A percentile compares a stretch with the other conserved stretches of the same genome.
These are phyloP conservation scores for Ceyx cyanopectus DNA, from an alignment of 2,113 vertebrate genomes.

Conservation along the genomic window DNA sequence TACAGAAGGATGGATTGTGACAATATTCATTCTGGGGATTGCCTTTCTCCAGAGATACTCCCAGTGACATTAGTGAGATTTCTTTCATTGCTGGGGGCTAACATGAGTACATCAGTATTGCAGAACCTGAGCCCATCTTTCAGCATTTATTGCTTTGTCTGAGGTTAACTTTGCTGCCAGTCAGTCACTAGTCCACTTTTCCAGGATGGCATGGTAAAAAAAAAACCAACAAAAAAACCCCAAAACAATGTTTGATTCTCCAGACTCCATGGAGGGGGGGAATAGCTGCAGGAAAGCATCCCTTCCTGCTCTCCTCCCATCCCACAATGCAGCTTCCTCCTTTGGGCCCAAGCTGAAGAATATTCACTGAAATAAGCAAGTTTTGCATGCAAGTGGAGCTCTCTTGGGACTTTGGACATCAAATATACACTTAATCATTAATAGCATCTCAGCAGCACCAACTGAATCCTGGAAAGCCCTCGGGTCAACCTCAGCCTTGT, in stretches of 20 bases:
- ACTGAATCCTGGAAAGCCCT: background rate
- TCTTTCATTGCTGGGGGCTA: background rate
- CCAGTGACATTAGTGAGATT: background rate
- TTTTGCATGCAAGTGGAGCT: background rate
- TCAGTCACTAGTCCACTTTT: background rate
- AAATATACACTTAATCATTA: background rate
- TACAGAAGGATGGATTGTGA: conserved; percentile 8
- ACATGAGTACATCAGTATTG: background rate
- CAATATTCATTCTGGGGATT: background rate
- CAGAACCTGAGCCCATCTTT: background rate
- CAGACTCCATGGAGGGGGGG: background rate
- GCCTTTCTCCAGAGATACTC: background rate
- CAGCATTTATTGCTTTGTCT: background rate
- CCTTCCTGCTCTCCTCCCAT: background rate
- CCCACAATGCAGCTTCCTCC: background rate
- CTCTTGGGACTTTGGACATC: background rate
- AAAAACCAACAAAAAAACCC: too few relatives aligned
- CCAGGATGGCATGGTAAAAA: background rate
- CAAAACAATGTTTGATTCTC: background rate
- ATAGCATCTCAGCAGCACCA: background rate
- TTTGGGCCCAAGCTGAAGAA: background rate
- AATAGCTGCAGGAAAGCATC: background rate
- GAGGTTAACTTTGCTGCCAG: background rate
- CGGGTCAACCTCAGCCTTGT: background rate
- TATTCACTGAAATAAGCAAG: background rate